These are phyloP conservation scores for Psittacula derbiana DNA, from an alignment of 2,797 vertebrate species.

Conservation along the genomic window DNA sequence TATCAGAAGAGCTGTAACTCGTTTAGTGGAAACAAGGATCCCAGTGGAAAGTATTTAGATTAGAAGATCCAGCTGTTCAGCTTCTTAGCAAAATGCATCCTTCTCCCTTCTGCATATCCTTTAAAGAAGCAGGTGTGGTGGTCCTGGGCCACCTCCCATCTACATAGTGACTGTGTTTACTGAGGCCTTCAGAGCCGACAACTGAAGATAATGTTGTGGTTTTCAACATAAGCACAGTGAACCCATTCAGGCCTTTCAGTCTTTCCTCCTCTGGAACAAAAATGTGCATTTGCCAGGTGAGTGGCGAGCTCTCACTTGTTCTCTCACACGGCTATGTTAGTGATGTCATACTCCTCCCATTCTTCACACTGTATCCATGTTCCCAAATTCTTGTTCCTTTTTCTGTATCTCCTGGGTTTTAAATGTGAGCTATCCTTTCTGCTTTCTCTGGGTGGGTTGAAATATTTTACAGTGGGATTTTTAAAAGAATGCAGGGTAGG, in stretches of 20 bases:
- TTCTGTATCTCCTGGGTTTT: neutral
- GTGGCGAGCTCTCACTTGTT: neutral
- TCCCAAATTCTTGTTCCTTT: neutral
- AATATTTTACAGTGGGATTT: neutral
- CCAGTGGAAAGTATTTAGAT: neutral
- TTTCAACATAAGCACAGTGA: neutral
- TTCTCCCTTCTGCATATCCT: neutral
- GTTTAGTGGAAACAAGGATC: constrained; percentile 47
- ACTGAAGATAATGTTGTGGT: neutral
- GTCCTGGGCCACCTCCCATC: neutral
- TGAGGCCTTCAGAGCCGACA: neutral
- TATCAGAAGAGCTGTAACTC: constrained; percentile 50
- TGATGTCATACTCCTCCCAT: neutral
- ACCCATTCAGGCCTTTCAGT: neutral
- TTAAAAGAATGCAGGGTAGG: neutral
- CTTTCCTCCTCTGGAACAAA: neutral
- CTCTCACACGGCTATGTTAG: neutral
- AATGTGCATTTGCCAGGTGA: neutral
- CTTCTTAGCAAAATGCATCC: neutral
- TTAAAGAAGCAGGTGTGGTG: neutral
- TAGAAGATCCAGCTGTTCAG: neutral
- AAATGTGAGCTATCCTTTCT: neutral
- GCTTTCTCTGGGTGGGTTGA: neutral
- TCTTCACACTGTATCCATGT: rapidly evolving
- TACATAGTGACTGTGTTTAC: neutral